Conservation (phyloP, 2,797 vertebrate species). For the Cossypha polioptera region DNA sequence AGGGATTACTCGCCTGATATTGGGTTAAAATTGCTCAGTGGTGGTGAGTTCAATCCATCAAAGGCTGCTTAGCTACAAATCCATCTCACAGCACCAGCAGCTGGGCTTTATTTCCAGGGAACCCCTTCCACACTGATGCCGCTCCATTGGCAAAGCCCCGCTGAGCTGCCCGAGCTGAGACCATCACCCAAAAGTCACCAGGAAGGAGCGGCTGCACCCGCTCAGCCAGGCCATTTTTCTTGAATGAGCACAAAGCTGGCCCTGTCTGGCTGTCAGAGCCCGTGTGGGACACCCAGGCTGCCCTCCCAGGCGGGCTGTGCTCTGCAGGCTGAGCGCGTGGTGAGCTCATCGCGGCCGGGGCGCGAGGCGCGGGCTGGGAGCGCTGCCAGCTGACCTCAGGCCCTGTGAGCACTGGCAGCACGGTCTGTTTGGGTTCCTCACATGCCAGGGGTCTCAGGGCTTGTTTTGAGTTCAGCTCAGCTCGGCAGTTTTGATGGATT, state of each 20-base stretch:
- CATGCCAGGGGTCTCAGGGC: constrained; percentile 17
- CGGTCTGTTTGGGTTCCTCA: constrained; percentile 33
- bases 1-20: not conserved
- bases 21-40: not conserved
- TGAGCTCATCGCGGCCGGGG: constrained; percentile 16
- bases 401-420: not conserved
- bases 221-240: not conserved
- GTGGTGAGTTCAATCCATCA: not conserved
- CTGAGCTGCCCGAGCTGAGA: not conserved
- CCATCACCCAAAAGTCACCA: not conserved
- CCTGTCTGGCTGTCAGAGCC: fast-evolving
- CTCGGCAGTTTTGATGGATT: not conserved
- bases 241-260: not conserved
- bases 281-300: not conserved
- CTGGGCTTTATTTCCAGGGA: not conserved
- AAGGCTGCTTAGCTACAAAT: not conserved
- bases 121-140: fast-evolving
- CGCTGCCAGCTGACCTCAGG: not conserved
- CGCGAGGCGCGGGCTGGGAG: constrained; percentile 6
- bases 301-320: not conserved
- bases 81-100: not conserved
- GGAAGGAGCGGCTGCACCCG: fast-evolving
- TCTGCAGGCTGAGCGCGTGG: not conserved
- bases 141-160: fast-evolving
- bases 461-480: constrained; percentile 45